Conservation (phyloP, 2,888 invertebrate species). For the Drosophila sordidapex region DNA sequence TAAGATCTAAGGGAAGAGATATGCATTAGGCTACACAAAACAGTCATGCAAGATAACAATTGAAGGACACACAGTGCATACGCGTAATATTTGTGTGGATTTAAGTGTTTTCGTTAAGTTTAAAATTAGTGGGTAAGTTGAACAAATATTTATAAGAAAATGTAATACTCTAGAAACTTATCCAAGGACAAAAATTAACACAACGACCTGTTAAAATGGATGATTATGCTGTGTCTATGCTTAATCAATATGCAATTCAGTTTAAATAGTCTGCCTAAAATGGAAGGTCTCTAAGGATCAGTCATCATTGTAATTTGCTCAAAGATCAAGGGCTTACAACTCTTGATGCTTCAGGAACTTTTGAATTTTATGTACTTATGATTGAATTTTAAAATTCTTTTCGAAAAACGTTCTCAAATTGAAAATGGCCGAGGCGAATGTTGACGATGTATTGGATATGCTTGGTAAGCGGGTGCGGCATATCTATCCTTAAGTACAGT, state of each 20-base stretch:
- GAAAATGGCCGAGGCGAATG: slow-evolving; percentile 19
- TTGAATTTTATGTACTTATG: not conserved
- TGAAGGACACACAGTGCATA: slow-evolving; percentile 18
- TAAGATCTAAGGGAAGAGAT: slow-evolving; percentile 21
- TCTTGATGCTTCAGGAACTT: not conserved
- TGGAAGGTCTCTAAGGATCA: not conserved
- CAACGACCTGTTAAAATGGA: fast-evolving
- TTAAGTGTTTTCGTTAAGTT: not conserved
- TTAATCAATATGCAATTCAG: not conserved
- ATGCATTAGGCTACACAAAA: slow-evolving; percentile 34
- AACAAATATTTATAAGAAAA: not conserved
- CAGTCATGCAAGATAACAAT: slow-evolving; percentile 53
- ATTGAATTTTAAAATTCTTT: not conserved
- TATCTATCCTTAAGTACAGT: too few species aligned
- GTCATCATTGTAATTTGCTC: not conserved
- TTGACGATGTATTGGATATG: slow-evolving; percentile 42
- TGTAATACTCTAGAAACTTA: too few species aligned
- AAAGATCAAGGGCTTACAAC: not conserved
- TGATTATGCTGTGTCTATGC: too few species aligned
- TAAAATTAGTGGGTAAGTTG: not conserved
- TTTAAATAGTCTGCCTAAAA: not conserved
- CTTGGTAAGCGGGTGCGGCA: slow-evolving; percentile 43
- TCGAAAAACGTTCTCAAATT: not conserved
- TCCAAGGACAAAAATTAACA: not conserved
- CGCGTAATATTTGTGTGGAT: slow-evolving; percentile 2